Percentiles rank a stretch among this genome's conserved stretches.
phyloP scores from a whole-genome alignment of 2,888 invertebrate genomes.

The Drosophila nr. perissopoda region DNA sequence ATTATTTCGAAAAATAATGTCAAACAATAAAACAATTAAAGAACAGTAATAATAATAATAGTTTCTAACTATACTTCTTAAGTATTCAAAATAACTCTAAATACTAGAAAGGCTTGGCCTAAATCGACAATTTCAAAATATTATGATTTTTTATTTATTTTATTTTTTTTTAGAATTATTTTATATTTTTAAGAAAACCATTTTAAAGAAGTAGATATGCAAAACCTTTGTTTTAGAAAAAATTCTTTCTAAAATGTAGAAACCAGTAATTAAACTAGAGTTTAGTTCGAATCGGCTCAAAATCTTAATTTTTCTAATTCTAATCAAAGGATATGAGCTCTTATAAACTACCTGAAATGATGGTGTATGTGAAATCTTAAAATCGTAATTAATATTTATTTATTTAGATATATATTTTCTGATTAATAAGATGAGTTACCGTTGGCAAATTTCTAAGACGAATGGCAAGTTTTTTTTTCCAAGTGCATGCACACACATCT shows the following conservation, averaged over 20 bases:
- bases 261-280: not conserved
- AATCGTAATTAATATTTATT: not conserved
- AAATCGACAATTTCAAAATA: not conserved
- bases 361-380: not conserved
- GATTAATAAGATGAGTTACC: not conserved
- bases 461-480: not conserved
- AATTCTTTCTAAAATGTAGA: no score
- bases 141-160: not conserved
- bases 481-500: not conserved
- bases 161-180: not conserved
- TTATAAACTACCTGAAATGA: not conserved
- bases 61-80: not conserved
- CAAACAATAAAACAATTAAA: no score
- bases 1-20: not conserved
- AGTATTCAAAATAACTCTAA: not conserved
- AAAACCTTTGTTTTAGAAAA: no score
- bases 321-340: not conserved
- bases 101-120: not conserved
- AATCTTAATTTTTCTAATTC: not conserved
- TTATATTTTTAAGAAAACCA: not conserved
- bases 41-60: not conserved
- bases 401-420: not conserved
- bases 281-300: not conserved
- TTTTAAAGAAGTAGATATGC: no score
- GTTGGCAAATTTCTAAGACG: not conserved